A percentile compares a stretch with the other conserved stretches of the same genome.
These are phyloP conservation scores for Xenops minutus DNA, from an alignment of 2,797 vertebrate species.

Conservation along the genomic window DNA sequence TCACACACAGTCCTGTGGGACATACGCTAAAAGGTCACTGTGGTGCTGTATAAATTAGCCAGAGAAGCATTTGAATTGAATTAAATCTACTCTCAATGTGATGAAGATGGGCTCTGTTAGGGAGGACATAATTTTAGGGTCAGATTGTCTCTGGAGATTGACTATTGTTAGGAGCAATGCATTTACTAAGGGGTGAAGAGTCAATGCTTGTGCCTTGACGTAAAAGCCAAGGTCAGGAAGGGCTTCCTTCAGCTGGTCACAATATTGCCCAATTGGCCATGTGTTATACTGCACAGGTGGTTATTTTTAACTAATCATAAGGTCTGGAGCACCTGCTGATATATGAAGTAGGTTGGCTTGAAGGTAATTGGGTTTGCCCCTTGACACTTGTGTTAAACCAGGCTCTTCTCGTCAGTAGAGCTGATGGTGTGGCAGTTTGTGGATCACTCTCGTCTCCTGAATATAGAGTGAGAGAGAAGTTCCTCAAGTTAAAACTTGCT, in stretches of 20 bases:
- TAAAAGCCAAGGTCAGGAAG: background rate
- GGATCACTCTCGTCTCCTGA: rapidly evolving
- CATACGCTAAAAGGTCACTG: constrained; percentile 66
- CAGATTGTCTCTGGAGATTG: background rate
- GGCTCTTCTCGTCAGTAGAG: background rate
- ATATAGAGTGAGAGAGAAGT: background rate
- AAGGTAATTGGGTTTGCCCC: background rate
- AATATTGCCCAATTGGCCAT: background rate
- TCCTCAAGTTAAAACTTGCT: background rate
- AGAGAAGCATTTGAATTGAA: constrained; percentile 11
- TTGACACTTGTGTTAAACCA: background rate
- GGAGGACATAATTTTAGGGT: background rate
- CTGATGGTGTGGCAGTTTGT: background rate
- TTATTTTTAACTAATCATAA: background rate
- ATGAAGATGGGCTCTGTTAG: background rate
- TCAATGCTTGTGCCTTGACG: background rate
- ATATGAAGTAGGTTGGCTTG: background rate
- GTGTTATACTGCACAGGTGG: background rate
- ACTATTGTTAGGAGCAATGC: background rate
- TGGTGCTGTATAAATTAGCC: constrained; percentile 62
- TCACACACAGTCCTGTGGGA: background rate
- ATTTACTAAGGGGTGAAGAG: background rate
- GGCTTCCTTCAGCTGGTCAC: background rate
- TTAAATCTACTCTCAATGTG: constrained; percentile 28
- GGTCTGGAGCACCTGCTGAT: background rate